Evolutionary conservation across 2,888 invertebrate species (phyloP).

Genomic region (Kryphioiulus occultus): DNA sequence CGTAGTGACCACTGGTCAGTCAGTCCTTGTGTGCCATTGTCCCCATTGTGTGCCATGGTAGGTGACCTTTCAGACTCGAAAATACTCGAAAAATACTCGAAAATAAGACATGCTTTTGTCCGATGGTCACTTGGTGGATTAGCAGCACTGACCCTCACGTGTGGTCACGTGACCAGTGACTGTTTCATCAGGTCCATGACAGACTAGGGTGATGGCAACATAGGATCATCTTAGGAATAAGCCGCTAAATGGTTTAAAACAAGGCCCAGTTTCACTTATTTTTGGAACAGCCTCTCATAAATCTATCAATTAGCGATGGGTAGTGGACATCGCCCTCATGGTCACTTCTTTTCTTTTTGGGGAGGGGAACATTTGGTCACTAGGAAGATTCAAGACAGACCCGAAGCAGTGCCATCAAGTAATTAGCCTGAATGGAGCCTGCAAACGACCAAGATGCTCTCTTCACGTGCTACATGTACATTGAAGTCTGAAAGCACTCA

Average conservation of each 20-base stretch:
- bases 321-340: background rate
- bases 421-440: background rate
- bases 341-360: background rate
- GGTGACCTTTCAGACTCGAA: background rate
- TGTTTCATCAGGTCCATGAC: background rate
- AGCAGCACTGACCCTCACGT: background rate
- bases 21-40: background rate
- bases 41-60: background rate
- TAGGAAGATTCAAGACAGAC: background rate
- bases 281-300: background rate
- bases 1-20: background rate
- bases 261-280: background rate
- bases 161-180: background rate
- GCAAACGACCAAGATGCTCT: background rate
- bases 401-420: background rate
- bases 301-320: constrained; percentile 14
- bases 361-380: background rate
- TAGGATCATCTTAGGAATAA: background rate
- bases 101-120: background rate
- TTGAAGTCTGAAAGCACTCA: no score
- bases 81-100: no score
- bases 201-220: background rate
- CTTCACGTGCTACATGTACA: no score
- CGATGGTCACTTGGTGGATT: background rate
- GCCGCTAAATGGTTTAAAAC: background rate